phyloP scores from a whole-genome alignment of 2,797 vertebrate species.

The Lacerta viridis region DNA sequence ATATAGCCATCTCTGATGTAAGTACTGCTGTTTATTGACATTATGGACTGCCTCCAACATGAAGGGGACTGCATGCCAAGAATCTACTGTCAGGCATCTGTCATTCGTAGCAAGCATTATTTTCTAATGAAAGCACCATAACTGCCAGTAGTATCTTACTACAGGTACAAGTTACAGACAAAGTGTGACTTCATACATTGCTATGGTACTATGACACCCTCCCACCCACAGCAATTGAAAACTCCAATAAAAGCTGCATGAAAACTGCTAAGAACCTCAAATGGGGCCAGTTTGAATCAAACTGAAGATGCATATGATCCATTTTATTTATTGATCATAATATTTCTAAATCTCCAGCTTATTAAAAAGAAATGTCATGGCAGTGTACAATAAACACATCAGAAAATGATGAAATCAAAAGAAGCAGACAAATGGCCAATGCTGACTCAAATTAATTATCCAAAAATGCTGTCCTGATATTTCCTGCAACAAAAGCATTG shows the following conservation, averaged over 20 bases:
- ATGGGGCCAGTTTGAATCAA: neutral
- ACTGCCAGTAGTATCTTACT: neutral
- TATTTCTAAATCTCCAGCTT: too few species aligned
- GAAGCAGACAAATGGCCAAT: too few species aligned
- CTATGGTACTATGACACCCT: neutral
- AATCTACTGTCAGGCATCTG: conserved; percentile 40
- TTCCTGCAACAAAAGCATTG: neutral
- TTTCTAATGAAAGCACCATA: conserved; percentile 13
- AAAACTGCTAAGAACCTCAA: neutral
- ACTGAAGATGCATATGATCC: neutral
- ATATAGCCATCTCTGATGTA: neutral
- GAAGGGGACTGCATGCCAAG: conserved; percentile 47
- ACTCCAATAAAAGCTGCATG: neutral
- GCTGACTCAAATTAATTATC: too few species aligned
- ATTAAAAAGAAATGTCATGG: too few species aligned
- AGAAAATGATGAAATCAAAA: too few species aligned
- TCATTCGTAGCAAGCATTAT: conserved; percentile 44
- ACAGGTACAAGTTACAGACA: conserved; percentile 5
- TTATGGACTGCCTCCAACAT: conserved; percentile 28
- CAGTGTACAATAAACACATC: too few species aligned
- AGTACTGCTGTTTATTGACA: conserved; percentile 1
- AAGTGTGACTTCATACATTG: conserved; percentile 1
- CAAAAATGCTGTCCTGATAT: too few species aligned
- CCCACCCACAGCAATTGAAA: neutral
- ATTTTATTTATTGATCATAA: too few species aligned